A percentile compares a stretch with the other conserved stretches of the same genome.
These are phyloP conservation scores for Trichosurus vulpecula DNA, from an alignment of 2,797 vertebrate genomes.

Conservation along the genomic window DNA sequence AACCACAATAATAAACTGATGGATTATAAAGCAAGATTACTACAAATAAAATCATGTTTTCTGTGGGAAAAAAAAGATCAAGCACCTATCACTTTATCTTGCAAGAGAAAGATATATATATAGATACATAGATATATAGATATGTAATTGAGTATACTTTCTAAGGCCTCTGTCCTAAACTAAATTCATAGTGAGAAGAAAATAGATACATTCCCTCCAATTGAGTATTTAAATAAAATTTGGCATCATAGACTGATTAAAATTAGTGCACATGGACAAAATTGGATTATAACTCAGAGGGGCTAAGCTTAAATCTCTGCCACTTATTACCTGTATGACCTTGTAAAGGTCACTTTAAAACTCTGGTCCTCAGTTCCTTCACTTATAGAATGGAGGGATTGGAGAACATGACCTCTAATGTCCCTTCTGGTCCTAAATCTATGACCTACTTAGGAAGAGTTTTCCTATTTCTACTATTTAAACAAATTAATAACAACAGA, in stretches of 20 bases:
- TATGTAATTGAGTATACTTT: conserved; percentile 62
- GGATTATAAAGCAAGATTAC: conserved; percentile 80
- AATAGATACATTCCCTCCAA: conserved; percentile 42
- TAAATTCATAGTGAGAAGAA: conserved; percentile 44
- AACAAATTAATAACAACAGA: not conserved
- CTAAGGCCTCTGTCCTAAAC: conserved; percentile 62
- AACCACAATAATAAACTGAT: conserved; percentile 78
- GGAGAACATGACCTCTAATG: not conserved
- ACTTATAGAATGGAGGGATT: not conserved
- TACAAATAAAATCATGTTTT: conserved; percentile 76
- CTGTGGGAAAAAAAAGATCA: conserved; percentile 55
- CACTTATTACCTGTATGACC: not conserved
- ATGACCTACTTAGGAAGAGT: not conserved
- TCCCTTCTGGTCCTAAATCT: not conserved
- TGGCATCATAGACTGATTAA: not conserved
- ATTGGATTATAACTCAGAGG: not conserved
- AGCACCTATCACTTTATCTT: conserved; percentile 47
- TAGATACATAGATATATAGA: conserved; percentile 65
- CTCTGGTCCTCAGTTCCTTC: not conserved
- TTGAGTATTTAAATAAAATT: not conserved
- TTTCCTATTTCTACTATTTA: not conserved
- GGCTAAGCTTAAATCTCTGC: not conserved
- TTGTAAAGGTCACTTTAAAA: not conserved
- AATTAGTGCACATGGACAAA: not conserved
- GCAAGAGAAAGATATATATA: conserved; percentile 70